These are phyloP conservation scores for Brachylomia viminalis DNA, from an alignment of 2,888 invertebrate genomes.

Conservation along the genomic window DNA sequence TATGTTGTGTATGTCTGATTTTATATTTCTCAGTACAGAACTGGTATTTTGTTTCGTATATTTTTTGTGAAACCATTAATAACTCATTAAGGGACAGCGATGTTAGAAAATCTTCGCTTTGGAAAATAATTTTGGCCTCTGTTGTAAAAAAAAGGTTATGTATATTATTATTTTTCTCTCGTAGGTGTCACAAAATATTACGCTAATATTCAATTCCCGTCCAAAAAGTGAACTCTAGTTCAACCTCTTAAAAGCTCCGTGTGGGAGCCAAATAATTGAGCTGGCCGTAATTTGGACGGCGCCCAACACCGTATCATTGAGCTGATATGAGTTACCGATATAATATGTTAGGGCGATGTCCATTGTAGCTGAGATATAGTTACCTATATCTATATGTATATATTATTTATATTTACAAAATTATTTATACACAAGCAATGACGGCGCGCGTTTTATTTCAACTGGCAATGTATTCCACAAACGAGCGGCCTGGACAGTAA, in stretches of 20 bases:
- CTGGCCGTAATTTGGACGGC: conserved; percentile 56
- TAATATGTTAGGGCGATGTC: conserved; percentile 33
- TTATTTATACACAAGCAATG: too few relatives aligned
- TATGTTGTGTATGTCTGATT: not conserved
- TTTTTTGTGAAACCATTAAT: too few relatives aligned
- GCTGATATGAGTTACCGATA: conserved; percentile 56
- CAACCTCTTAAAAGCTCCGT: conserved; percentile 36
- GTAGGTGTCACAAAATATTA: too few relatives aligned
- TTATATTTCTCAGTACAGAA: not conserved
- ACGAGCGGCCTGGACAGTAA: too few relatives aligned
- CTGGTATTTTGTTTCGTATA: not conserved
- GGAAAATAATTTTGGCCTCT: not conserved
- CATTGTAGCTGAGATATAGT: conserved; percentile 40
- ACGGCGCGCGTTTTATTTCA: too few relatives aligned
- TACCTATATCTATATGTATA: too few relatives aligned
- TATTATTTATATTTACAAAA: too few relatives aligned
- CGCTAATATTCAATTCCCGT: conserved; percentile 11
- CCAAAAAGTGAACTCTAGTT: conserved; percentile 7
- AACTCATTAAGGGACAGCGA: too few relatives aligned
- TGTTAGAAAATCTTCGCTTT: not conserved
- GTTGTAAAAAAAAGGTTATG: not conserved
- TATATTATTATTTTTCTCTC: too few relatives aligned
- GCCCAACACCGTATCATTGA: conserved; percentile 59
- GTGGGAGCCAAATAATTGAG: conserved; percentile 51
- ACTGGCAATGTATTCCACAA: too few relatives aligned